A percentile compares a stretch with the other conserved stretches of the same genome.
These are phyloP conservation scores for Drosophila persimilis DNA, from an alignment of 1,140 invertebrate genomes.

Conservation along the genomic window DNA sequence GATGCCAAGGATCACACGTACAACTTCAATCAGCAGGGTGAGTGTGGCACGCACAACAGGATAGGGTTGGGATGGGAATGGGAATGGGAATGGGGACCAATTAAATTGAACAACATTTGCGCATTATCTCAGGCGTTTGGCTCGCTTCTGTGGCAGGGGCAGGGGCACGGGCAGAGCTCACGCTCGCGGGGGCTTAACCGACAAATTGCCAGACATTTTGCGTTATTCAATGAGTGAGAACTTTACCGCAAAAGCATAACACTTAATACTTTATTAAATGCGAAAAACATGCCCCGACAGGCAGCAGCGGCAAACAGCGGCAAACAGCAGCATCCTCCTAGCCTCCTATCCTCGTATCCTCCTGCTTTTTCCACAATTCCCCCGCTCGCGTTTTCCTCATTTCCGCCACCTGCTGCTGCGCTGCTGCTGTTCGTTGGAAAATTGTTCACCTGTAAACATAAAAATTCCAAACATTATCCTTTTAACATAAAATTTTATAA, in stretches of 20 bases:
- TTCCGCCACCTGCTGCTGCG: neutral
- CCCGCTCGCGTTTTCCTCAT: neutral
- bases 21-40: conserved; percentile 64
- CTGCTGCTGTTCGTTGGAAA: conserved; percentile 56
- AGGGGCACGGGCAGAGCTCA: neutral
- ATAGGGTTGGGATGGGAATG: too few species aligned
- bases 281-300: conserved; percentile 64
- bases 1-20: conserved; percentile 62
- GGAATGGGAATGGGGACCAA: neutral
- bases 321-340: neutral
- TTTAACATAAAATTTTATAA: conserved; percentile 82
- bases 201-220: conserved; percentile 70
- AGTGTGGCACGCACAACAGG: conserved; percentile 18
- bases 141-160: neutral
- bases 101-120: conserved; percentile 63
- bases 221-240: conserved; percentile 70
- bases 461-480: conserved; percentile 81
- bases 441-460: conserved; percentile 80
- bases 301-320: neutral
- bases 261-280: conserved; percentile 82
- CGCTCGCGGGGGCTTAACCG: conserved; percentile 1
- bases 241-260: conserved; percentile 76
- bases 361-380: neutral
- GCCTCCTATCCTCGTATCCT: neutral
- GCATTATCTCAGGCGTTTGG: conserved; percentile 40